phyloP scores from a whole-genome alignment of 2,888 invertebrate genomes.

The Lithophane leautieri region DNA sequence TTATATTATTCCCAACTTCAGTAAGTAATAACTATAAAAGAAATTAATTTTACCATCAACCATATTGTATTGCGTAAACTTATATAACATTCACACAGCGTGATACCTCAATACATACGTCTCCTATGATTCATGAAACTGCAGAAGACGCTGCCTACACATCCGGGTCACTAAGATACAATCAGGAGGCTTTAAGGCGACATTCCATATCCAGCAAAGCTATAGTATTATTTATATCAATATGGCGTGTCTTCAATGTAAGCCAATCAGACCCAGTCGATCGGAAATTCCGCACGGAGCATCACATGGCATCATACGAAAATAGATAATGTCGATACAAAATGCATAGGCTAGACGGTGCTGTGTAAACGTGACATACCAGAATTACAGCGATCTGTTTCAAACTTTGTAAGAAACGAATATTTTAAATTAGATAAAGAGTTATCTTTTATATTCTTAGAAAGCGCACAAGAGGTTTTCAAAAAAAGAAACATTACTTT shows the following conservation, averaged over 20 bases:
- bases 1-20: conserved; percentile 3
- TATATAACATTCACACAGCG: conserved; percentile 51
- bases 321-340: conserved; percentile 56
- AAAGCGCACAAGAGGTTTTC: neutral
- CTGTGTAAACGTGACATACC: conserved; percentile 13
- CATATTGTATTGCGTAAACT: conserved; percentile 39
- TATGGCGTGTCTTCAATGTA: conserved; percentile 33
- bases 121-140: conserved; percentile 59
- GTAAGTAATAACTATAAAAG: neutral
- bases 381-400: conserved; percentile 3
- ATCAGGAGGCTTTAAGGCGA: conserved; percentile 29
- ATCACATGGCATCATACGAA: conserved; percentile 45
- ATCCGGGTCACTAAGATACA: conserved; percentile 73
- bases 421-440: conserved; percentile 4
- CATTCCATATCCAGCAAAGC: conserved; percentile 32
- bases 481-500: neutral
- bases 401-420: neutral
- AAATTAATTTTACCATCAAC: conserved; percentile 11
- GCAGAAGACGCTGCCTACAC: conserved; percentile 63
- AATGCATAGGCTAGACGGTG: conserved; percentile 27
- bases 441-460: no score
- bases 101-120: conserved; percentile 57
- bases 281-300: conserved; percentile 50
- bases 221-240: conserved; percentile 39
- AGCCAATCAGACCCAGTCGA: conserved; percentile 43